Evolutionary conservation across 2,797 vertebrate species (phyloP), one percentile per base, ranked within the genome.

Genomic region (Salarias fasciatus): DNA sequence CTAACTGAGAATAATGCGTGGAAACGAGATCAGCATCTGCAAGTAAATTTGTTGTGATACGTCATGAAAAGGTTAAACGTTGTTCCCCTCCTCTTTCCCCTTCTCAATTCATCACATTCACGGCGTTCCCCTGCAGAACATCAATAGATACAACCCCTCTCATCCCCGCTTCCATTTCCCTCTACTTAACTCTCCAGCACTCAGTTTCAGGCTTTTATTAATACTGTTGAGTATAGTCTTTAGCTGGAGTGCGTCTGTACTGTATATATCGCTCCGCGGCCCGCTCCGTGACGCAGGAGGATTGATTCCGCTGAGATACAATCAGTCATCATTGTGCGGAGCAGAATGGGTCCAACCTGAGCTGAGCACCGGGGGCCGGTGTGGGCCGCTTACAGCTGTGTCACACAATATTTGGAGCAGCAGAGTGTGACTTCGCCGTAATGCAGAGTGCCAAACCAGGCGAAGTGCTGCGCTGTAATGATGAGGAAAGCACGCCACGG

Each of bases 31-130:
- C 48, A 51, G 56, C 70, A 63, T 37, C 10, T 8, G 35, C 54
- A 51, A 59, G 11, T 18, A 40, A 42, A 37, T 63, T 73, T 64
- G 51, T 1, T 36, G 46, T 43, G 59, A 81, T 71, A 70, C 61
- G 59, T 80, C 49, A 47, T 46, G 29, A 44, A 69, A 68, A 72
- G 72, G 79, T 82, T 50, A 68, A 36, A 37, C n/a, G 37, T 10
- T 59, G 5, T 44, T 24, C 7, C n/a, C n/a, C 11, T 31, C 13
- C 1, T 14, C 37, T 24, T 35, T 42, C 37, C 53, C 68, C 49
- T 9, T 53, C 44, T 41, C 53, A 61, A 76, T 80, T 63, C 51
- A 61, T 83, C 79, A 77, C 6, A 6, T 83, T 82, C 78, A 83
- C 59, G 59, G 57, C 60, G 1, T 49, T 70, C 42, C 50, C 63